Evolutionary conservation across 2,797 vertebrate genomes (phyloP), one percentile per base, ranked within the genome.

Genomic region (Prunella strophiata): DNA sequence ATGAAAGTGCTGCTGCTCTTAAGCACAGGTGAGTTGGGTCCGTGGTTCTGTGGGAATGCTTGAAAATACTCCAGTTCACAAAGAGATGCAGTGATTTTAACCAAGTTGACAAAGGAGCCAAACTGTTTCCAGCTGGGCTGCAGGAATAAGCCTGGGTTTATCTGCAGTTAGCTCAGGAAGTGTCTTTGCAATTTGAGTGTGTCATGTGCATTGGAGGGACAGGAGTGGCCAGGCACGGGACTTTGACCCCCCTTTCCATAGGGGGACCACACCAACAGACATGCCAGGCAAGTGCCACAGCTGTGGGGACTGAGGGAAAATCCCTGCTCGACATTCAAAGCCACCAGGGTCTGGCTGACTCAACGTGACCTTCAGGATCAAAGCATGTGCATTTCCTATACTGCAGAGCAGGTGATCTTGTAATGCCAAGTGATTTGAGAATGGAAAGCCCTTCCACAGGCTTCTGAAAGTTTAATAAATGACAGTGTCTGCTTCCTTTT

Each of bases 1-100:
- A 99, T 99, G 99, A 99, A 99, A 97, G 99, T 99, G 13, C 97
- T 99, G 96, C 98, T 99, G 97, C 99, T 99, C 40, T 97, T 99
- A 66, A 99, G 99, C 98, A 99, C 99, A 98, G 98, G 99, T 99
- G 97, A 96, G 96, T 75, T n/a, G 48, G 32, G 47, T 12, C 51
- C 2, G 1, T 16, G 18, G 38, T 16, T 47, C 6, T 9, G 1
- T 32, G 13, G 50, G 50, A 59, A 36, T 19, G 63, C 48, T 58
- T 30, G 61, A 21, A 59, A 72, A 30, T 29, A 25, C 0, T 25
- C 26, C n/a, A 5, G 2, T 8, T 66, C 25, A 3, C n/a, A 34
- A 27, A 34, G 63, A 36, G 25, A 6, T 57, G 58, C 26, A 1
- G 54, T 25, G 50, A 29, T 85, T 83, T 78, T 43, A 63, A 74